A percentile compares a stretch with the other conserved stretches of the same genome.
Evolutionary conservation across 2,888 invertebrate genomes (phyloP).

Genomic region (Lithophane socia): DNA sequence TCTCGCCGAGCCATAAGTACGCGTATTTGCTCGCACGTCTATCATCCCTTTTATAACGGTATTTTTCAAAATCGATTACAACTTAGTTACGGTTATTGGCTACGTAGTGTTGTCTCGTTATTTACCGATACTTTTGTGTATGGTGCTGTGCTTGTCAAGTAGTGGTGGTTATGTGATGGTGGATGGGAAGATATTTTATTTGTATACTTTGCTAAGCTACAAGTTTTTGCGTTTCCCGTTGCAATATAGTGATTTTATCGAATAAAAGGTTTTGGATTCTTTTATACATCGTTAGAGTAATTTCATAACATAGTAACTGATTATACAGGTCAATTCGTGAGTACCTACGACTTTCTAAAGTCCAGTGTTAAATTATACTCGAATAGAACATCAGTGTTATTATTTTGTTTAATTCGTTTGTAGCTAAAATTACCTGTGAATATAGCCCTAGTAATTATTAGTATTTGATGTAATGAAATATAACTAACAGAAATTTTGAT

Average conservation of each 20-base stretch:
- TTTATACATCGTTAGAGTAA: constrained; percentile 38
- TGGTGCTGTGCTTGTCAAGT: constrained; percentile 55
- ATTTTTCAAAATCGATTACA: constrained; percentile 15
- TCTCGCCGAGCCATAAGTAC: no score
- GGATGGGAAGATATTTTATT: constrained; percentile 65
- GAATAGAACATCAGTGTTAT: constrained; percentile 49
- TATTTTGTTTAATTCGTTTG: constrained; percentile 35
- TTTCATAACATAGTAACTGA: constrained; percentile 40
- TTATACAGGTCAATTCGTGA: constrained; percentile 66
- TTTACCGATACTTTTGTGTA: constrained; percentile 39
- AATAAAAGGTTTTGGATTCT: constrained; percentile 50
- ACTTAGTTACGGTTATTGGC: constrained; percentile 27
- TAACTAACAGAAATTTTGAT: constrained; percentile 12
- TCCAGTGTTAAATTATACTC: constrained; percentile 63
- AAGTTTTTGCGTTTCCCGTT: constrained; percentile 67
- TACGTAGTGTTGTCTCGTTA: constrained; percentile 26
- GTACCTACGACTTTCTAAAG: constrained; percentile 72
- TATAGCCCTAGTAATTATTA: not conserved
- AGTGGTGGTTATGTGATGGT: constrained; percentile 70
- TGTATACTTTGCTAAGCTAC: constrained; percentile 63
- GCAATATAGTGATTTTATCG: constrained; percentile 40
- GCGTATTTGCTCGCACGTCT: no score
- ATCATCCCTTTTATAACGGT: no score
- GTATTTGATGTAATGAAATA: constrained; percentile 2
- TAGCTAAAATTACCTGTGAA: constrained; percentile 10